Evolutionary conservation across 2,797 vertebrate species (phyloP).

Genomic region (Muscicapa comitata): DNA sequence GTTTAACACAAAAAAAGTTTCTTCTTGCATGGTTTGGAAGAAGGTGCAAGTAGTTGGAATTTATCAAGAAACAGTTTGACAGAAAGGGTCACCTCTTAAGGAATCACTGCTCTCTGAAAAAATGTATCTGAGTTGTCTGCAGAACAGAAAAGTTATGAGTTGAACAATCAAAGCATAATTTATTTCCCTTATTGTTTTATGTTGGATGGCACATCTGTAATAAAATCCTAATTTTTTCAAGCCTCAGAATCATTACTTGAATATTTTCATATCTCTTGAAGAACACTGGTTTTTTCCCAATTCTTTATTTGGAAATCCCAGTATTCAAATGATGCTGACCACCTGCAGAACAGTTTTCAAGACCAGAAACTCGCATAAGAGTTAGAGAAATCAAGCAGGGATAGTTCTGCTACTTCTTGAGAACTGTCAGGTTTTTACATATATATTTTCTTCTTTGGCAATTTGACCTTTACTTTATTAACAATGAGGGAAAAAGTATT

Average conservation of each 20-base stretch:
- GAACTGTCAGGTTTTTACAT: neutral
- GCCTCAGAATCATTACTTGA: neutral
- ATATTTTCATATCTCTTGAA: neutral
- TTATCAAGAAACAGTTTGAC: neutral
- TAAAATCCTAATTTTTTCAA: neutral
- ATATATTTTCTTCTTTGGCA: neutral
- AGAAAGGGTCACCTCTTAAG: neutral
- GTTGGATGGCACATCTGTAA: neutral
- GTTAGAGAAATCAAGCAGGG: neutral
- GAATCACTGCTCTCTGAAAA: neutral
- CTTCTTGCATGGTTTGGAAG: neutral
- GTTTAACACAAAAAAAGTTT: neutral
- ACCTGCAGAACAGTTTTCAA: neutral
- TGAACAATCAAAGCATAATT: neutral
- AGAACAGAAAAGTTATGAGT: neutral
- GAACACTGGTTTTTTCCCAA: rapidly evolving
- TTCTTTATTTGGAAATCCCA: neutral
- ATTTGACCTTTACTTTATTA: neutral
- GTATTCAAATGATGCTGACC: neutral
- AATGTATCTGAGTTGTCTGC: neutral
- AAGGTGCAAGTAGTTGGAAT: neutral
- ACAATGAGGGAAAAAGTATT: neutral
- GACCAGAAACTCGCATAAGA: neutral
- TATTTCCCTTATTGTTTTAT: neutral
- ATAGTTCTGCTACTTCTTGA: neutral